A percentile compares a stretch with the other conserved stretches of the same genome.
Evolutionary conservation across 2,113 vertebrate genomes (phyloP).

Genomic region (Xiphorhynchus elegans): DNA sequence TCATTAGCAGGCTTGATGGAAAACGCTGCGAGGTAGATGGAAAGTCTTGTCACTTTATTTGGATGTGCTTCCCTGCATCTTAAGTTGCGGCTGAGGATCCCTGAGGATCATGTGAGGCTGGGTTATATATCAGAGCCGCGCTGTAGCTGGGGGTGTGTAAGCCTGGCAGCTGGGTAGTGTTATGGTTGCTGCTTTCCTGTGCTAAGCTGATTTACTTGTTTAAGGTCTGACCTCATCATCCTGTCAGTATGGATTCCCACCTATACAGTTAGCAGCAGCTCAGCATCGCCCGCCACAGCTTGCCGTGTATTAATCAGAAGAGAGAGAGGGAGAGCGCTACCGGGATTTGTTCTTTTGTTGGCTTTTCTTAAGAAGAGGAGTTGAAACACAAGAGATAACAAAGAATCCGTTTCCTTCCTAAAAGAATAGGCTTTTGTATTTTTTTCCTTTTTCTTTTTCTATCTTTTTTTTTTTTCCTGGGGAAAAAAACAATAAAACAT

Average conservation of each 20-base stretch:
- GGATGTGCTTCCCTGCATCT: constrained; percentile 69
- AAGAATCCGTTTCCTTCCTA: constrained; percentile 71
- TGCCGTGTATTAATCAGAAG: constrained; percentile 47
- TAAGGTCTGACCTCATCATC: constrained; percentile 92
- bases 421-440: constrained; percentile 66
- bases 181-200: constrained; percentile 77
- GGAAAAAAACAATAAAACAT: constrained; percentile 69
- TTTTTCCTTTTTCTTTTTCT: constrained; percentile 13
- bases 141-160: constrained; percentile 4
- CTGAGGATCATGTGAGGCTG: constrained; percentile 77
- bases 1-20: not conserved
- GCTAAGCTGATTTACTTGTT: constrained; percentile 89
- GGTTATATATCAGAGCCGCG: constrained; percentile 66
- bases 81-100: constrained; percentile 62
- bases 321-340: constrained; percentile 20
- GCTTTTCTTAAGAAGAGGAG: constrained; percentile 67
- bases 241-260: constrained; percentile 82
- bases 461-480: not conserved
- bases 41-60: constrained; percentile 67
- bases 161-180: constrained; percentile 76
- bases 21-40: not conserved
- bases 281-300: constrained; percentile 70
- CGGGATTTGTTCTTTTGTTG: constrained; percentile 63
- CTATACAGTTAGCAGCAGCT: constrained; percentile 78
- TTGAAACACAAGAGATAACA: constrained; percentile 71